Conservation (phyloP, 30 jellyfish, hydroid and myxozoan genomes). For the Hydra vulgaris region DNA sequence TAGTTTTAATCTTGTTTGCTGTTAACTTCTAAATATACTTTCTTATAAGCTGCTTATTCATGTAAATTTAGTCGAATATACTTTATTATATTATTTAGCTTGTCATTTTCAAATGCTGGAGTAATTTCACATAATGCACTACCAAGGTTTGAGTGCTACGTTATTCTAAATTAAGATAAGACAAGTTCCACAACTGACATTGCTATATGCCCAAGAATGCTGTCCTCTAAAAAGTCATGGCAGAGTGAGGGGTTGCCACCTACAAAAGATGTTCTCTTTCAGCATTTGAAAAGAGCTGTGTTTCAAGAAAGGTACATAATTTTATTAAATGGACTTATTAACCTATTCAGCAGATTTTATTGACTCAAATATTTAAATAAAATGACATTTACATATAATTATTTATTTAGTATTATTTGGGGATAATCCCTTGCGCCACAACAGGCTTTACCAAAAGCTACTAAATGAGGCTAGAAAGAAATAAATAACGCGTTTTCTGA, state of each 20-base stretch:
- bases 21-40: neutral
- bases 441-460: too few relatives aligned
- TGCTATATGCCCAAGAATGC: neutral
- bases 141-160: constrained; percentile 4
- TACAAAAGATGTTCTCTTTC: constrained; percentile 1
- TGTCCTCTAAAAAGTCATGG: neutral
- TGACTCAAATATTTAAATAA: too few relatives aligned
- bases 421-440: too few relatives aligned
- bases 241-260: constrained; percentile 11
- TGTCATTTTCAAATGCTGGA: neutral
- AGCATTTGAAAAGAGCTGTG: constrained; percentile 5
- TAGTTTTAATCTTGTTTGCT: neutral
- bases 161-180: neutral
- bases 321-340: too few relatives aligned
- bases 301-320: constrained; percentile 2
- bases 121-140: neutral
- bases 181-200: constrained; percentile 2
- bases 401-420: too few relatives aligned
- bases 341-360: too few relatives aligned
- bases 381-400: too few relatives aligned
- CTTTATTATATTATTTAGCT: neutral
- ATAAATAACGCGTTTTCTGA: too few relatives aligned
- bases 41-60: neutral
- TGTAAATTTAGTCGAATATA: neutral
- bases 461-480: too few relatives aligned